Percentiles rank a stretch among this genome's conserved stretches.
These are phyloP conservation scores for Eupithecia pulchellata DNA, from an alignment of 2,888 invertebrate genomes.

Conservation along the genomic window DNA sequence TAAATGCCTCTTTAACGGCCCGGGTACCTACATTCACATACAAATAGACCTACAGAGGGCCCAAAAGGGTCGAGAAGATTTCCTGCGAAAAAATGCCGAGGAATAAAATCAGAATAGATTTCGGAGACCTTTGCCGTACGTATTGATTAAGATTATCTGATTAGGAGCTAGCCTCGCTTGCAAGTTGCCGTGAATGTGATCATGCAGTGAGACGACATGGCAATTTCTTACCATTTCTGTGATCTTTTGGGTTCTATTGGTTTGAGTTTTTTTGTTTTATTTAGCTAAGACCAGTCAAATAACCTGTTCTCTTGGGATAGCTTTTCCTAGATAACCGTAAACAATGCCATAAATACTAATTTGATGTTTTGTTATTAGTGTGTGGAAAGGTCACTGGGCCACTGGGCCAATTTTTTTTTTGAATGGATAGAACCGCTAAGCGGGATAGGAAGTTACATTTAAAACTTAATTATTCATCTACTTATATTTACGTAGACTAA, in stretches of 20 bases:
- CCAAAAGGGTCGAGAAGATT: constrained; percentile 42
- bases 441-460: too few relatives aligned
- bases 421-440: too few relatives aligned
- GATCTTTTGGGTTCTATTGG: too few relatives aligned
- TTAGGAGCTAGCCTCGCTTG: constrained; percentile 15
- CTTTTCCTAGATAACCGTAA: too few relatives aligned
- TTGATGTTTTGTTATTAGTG: too few relatives aligned
- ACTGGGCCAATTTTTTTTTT: too few relatives aligned
- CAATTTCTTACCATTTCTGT: constrained; percentile 1
- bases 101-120: constrained; percentile 48
- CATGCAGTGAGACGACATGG: background rate
- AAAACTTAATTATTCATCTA: too few relatives aligned
- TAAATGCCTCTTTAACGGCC: constrained; percentile 53
- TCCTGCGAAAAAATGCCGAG: constrained; percentile 41
- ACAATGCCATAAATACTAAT: too few relatives aligned
- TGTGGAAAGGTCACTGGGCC: too few relatives aligned
- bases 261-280: background rate
- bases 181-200: background rate
- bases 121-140: constrained; percentile 41
- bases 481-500: too few relatives aligned
- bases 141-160: constrained; percentile 41
- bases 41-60: constrained; percentile 47
- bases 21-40: constrained; percentile 48
- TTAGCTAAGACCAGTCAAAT: background rate
- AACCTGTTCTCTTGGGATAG: background rate